Percentiles rank a stretch among this genome's conserved stretches.
These are phyloP conservation scores for Nothobranchius kuhntae DNA, from an alignment of 2,113 vertebrate genomes.

Conservation along the genomic window DNA sequence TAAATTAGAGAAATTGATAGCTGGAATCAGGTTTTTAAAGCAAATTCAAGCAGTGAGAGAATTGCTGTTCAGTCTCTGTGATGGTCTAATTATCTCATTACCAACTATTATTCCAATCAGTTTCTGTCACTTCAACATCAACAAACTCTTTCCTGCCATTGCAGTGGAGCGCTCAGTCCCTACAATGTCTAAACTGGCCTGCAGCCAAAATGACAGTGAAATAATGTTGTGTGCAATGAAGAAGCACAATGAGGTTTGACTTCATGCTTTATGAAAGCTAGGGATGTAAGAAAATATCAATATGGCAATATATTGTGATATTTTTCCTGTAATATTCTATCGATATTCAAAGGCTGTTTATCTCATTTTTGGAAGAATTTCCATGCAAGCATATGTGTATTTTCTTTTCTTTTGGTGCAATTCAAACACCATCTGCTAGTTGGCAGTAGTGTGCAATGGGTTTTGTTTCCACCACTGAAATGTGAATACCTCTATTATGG, in stretches of 20 bases:
- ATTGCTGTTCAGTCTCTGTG: slow-evolving; percentile 1
- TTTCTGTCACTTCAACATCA: background rate
- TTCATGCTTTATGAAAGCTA: background rate
- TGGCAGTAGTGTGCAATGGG: too few species aligned
- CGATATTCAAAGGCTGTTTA: too few species aligned
- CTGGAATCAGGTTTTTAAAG: slow-evolving; percentile 19
- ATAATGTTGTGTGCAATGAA: background rate
- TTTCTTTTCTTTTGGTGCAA: too few species aligned
- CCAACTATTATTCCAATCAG: background rate
- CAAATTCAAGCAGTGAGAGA: slow-evolving; percentile 9
- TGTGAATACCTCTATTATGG: too few species aligned
- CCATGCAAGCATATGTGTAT: too few species aligned
- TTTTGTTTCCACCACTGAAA: too few species aligned
- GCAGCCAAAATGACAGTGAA: too few species aligned
- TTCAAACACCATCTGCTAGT: too few species aligned
- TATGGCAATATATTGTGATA: too few species aligned
- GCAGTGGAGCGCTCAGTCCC: slow-evolving; percentile 2
- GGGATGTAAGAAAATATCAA: too few species aligned
- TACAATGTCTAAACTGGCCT: background rate
- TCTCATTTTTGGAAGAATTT: too few species aligned
- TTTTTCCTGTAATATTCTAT: too few species aligned
- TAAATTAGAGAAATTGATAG: slow-evolving; percentile 14
- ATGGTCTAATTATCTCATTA: slow-evolving; percentile 15
- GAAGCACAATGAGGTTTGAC: background rate
- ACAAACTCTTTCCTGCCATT: background rate